A percentile compares a stretch with the other conserved stretches of the same genome.
Evolutionary conservation across 2,888 invertebrate species (phyloP).

Genomic region (Drymonia ruficornis): DNA sequence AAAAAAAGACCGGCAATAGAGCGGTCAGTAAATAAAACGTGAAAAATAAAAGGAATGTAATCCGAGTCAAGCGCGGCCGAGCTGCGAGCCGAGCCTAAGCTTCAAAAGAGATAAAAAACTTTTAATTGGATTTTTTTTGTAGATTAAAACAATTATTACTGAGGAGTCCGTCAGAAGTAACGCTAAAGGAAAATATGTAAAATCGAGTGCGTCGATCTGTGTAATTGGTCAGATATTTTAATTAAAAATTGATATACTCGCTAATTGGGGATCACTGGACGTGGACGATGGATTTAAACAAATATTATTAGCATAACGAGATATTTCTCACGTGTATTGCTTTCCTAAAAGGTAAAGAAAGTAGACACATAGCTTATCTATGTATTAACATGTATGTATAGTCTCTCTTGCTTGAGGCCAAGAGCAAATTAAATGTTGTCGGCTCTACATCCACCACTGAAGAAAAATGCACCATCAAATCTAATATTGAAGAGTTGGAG

Average conservation of each 20-base stretch:
- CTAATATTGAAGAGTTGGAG: background rate
- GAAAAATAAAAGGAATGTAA: slow-evolving; percentile 47
- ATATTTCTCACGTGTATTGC: background rate
- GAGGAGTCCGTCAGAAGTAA: slow-evolving; percentile 57
- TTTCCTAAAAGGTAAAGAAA: too few species aligned
- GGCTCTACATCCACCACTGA: background rate
- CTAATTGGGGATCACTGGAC: slow-evolving; percentile 1
- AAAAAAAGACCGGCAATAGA: slow-evolving; percentile 32
- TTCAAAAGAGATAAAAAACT: slow-evolving; percentile 70
- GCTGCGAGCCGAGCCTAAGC: slow-evolving; percentile 62
- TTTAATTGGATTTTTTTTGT: slow-evolving; percentile 75
- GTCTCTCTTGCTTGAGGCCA: too few species aligned
- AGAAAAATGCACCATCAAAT: background rate
- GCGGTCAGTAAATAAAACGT: slow-evolving; percentile 45
- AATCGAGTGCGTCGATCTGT: slow-evolving; percentile 8
- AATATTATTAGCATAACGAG: background rate
- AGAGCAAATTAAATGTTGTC: too few species aligned
- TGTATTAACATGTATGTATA: too few species aligned
- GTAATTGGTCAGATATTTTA: slow-evolving; percentile 4
- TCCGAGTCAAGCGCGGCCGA: slow-evolving; percentile 42
- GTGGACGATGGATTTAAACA: background rate
- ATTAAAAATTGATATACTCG: slow-evolving; percentile 2
- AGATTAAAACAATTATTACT: slow-evolving; percentile 75
- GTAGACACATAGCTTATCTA: too few species aligned
- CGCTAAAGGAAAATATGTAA: slow-evolving; percentile 48